Conservation (phyloP, 2,888 invertebrate species). For the Dastarcus helophoroides region DNA sequence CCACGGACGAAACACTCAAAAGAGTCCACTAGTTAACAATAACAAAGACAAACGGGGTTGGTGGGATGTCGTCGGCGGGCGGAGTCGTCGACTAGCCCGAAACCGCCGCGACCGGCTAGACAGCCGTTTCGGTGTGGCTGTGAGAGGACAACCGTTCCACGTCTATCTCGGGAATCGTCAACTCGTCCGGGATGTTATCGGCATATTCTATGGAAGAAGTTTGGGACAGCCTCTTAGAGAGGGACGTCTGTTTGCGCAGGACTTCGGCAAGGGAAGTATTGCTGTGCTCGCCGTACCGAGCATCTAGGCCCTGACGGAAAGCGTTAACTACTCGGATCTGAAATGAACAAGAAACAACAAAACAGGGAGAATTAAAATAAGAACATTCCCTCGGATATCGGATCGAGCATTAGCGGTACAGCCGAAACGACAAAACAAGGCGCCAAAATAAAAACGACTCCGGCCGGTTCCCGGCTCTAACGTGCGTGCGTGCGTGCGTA, state of each 20-base stretch:
- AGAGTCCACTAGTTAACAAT: conserved; percentile 30
- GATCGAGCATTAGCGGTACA: conserved; percentile 36
- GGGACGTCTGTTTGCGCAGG: conserved; percentile 85
- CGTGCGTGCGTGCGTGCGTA: too few relatives aligned
- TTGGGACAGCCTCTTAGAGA: conserved; percentile 84
- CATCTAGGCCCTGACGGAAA: conserved; percentile 98
- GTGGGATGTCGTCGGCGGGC: conserved; percentile 7
- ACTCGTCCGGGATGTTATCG: conserved; percentile 76
- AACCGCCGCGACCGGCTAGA: conserved; percentile 43
- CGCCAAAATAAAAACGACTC: conserved; percentile 22
- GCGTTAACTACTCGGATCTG: conserved; percentile 99
- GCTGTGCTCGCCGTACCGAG: conserved; percentile 84
- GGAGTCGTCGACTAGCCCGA: conserved; percentile 6
- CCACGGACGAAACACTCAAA: conserved; percentile 23
- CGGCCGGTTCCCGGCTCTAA: conserved; percentile 23
- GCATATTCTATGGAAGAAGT: conserved; percentile 87
- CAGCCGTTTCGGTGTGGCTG: conserved; percentile 91
- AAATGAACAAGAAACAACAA: conserved; percentile 44
- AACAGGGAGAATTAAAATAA: conserved; percentile 39
- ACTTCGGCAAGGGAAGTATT: conserved; percentile 88
- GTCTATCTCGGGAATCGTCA: conserved; percentile 85
- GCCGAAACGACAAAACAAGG: conserved; percentile 32
- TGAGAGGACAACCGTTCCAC: conserved; percentile 86
- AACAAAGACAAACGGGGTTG: conserved; percentile 16
- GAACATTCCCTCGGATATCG: conserved; percentile 33